A percentile compares a stretch with the other conserved stretches of the same genome.
Conservation (phyloP, 2,113 vertebrate genomes). For the Edolisoma coerulescens region DNA sequence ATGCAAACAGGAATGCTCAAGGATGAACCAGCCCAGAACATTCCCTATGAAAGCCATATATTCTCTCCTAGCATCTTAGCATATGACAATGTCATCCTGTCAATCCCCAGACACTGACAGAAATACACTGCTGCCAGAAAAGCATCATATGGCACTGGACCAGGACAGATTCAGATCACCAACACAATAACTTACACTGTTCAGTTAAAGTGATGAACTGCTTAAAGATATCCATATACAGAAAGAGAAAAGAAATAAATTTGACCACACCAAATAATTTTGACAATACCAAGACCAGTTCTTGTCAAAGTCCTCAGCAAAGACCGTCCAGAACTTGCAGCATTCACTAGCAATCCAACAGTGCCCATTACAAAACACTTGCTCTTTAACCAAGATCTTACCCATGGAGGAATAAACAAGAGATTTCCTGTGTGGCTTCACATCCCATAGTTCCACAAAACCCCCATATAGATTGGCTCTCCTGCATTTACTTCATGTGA, state of each 20-base stretch:
- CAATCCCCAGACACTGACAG: not conserved
- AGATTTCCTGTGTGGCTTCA: not conserved
- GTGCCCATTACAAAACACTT: not conserved
- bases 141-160: not conserved
- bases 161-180: not conserved
- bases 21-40: not conserved
- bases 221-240: not conserved
- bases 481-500: not conserved
- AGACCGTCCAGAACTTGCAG: not conserved
- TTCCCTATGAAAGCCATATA: not conserved
- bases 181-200: rapidly evolving
- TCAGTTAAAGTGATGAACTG: not conserved
- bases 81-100: not conserved
- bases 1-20: not conserved
- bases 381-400: not conserved
- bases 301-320: not conserved
- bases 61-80: not conserved
- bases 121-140: not conserved
- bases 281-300: not conserved
- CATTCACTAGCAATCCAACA: not conserved
- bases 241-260: not conserved
- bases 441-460: not conserved
- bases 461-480: rapidly evolving
- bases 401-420: not conserved
- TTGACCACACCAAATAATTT: not conserved